These are phyloP conservation scores for Agonum fuliginosum DNA, from an alignment of 2,888 invertebrate genomes.

Conservation along the genomic window DNA sequence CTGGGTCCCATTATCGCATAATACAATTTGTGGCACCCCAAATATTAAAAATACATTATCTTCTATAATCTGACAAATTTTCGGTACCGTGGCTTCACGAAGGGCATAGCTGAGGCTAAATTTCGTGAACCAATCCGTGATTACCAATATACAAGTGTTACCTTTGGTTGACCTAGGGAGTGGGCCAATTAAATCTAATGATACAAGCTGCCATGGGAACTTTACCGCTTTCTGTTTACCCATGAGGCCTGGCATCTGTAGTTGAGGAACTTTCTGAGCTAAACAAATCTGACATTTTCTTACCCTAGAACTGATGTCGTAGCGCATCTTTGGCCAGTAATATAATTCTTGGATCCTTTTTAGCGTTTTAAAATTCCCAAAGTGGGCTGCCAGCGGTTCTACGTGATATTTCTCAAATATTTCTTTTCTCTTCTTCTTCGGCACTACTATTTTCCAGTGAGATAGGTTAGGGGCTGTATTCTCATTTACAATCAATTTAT, in stretches of 20 bases:
- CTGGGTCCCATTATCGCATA: conserved; percentile 60
- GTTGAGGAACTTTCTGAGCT: not conserved
- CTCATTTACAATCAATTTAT: not conserved
- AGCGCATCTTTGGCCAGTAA: not conserved
- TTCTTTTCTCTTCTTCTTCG: not conserved
- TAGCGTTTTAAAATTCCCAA: not conserved
- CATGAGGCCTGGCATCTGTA: conserved; percentile 50
- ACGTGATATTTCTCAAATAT: not conserved
- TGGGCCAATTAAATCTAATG: not conserved
- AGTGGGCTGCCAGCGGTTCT: not conserved
- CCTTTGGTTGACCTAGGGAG: not conserved
- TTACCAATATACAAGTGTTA: not conserved
- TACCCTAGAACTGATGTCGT: not conserved
- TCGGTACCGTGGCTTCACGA: not conserved
- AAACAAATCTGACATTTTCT: not conserved
- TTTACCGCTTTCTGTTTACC: conserved; percentile 31
- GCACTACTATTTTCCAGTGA: not conserved
- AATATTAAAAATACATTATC: conserved; percentile 55
- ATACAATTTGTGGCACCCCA: conserved; percentile 56
- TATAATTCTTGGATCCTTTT: not conserved
- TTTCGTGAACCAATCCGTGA: not conserved
- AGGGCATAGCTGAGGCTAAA: not conserved
- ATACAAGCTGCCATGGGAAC: not conserved
- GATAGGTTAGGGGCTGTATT: not conserved
- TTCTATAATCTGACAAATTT: not conserved